Evolutionary conservation across 2,797 vertebrate species (phyloP).

Genomic region (Tangara arthus): DNA sequence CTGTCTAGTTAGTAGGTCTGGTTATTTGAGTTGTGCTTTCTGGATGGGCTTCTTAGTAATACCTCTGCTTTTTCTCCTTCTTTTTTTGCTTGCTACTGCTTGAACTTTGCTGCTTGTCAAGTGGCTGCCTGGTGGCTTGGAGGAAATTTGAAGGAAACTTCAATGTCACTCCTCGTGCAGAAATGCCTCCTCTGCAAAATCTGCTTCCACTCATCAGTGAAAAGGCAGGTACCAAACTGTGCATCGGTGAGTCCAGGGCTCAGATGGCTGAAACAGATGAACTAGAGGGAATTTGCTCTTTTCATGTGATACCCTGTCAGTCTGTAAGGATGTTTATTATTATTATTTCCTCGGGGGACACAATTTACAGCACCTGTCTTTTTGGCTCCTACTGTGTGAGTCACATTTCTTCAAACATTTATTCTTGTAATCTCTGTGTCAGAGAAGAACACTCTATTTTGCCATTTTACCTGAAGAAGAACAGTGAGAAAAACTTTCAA

Average conservation of each 20-base stretch:
- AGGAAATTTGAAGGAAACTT: slow-evolving; percentile 1
- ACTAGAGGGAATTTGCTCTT: neutral
- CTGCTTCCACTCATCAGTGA: neutral
- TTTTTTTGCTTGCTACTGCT: neutral
- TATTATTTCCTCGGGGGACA: neutral
- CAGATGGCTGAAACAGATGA: neutral
- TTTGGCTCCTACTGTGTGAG: neutral
- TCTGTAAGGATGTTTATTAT: neutral
- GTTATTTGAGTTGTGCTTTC: slow-evolving; percentile 30
- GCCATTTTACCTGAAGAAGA: neutral
- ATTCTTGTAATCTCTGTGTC: neutral
- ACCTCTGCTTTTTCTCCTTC: neutral
- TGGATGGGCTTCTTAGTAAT: neutral
- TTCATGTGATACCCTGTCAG: neutral
- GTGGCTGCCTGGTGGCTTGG: neutral
- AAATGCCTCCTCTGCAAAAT: slow-evolving; percentile 25
- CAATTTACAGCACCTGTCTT: neutral
- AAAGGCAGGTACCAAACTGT: neutral
- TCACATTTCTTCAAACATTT: neutral
- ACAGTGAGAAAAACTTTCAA: neutral
- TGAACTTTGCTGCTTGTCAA: slow-evolving; percentile 40
- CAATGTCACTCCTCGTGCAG: neutral
- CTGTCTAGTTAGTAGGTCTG: slow-evolving; percentile 6
- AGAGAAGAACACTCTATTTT: neutral
- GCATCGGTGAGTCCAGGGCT: neutral